Conservation (phyloP, 2,888 invertebrate genomes). For the Eurois occulta region DNA sequence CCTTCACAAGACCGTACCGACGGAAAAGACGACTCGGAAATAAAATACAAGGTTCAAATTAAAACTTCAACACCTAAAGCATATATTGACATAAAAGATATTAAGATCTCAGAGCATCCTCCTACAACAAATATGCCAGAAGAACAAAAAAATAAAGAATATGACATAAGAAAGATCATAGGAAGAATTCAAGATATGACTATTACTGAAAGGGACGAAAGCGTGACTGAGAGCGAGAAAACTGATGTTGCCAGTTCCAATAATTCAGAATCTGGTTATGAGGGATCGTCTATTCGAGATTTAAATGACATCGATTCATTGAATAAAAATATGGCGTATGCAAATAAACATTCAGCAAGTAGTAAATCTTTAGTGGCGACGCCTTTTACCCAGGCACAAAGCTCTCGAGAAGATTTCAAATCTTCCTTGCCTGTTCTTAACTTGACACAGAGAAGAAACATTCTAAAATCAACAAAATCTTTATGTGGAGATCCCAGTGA, state of each 20-base stretch:
- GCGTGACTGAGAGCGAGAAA: constrained; percentile 65
- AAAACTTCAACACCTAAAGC: constrained; percentile 76
- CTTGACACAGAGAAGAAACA: constrained; percentile 67
- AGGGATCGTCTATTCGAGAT: constrained; percentile 76
- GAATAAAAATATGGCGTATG: constrained; percentile 53
- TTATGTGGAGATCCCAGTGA: constrained; percentile 68
- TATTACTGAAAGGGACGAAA: constrained; percentile 66
- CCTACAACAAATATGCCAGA: constrained; percentile 41
- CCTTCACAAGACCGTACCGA: constrained; percentile 9
- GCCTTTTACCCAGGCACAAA: constrained; percentile 6
- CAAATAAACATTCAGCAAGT: constrained; percentile 48
- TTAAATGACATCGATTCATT: constrained; percentile 68
- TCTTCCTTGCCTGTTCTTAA: constrained; percentile 75
- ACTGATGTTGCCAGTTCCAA: constrained; percentile 73
- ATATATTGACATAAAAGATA: constrained; percentile 48
- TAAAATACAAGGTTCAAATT: constrained; percentile 73
- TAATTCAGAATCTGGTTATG: constrained; percentile 81
- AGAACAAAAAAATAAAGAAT: constrained; percentile 39
- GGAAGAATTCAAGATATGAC: constrained; percentile 68
- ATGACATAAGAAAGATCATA: constrained; percentile 59
- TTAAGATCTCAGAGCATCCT: constrained; percentile 19
- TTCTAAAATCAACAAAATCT: constrained; percentile 76
- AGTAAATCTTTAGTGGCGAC: constrained; percentile 42
- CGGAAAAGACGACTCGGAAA: constrained; percentile 38
- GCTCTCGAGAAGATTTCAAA: constrained; percentile 67